These are phyloP conservation scores for Papilio elwesi DNA, from an alignment of 2,888 invertebrate species.

Conservation along the genomic window DNA sequence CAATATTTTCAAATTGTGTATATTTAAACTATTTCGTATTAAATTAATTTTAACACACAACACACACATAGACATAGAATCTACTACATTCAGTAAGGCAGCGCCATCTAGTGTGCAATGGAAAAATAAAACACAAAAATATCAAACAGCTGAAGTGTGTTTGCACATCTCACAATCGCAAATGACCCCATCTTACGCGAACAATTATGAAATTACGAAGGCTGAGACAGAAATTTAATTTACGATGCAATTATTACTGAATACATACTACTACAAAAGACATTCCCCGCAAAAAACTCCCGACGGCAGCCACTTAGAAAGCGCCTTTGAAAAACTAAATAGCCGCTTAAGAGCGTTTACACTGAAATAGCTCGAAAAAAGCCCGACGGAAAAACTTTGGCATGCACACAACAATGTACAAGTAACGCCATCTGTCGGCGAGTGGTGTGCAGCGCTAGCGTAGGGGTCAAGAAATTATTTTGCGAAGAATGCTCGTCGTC, in stretches of 20 bases:
- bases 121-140: slow-evolving; percentile 34
- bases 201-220: slow-evolving; percentile 70
- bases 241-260: slow-evolving; percentile 74
- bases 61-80: too few relatives aligned
- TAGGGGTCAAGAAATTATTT: slow-evolving; percentile 76
- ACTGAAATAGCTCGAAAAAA: slow-evolving; percentile 75
- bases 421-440: slow-evolving; percentile 79
- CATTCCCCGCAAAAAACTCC: slow-evolving; percentile 68
- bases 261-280: slow-evolving; percentile 73
- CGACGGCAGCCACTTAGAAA: slow-evolving; percentile 76
- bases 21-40: not conserved
- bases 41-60: not conserved
- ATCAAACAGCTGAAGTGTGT: slow-evolving; percentile 30
- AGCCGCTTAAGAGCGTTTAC: slow-evolving; percentile 79
- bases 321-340: slow-evolving; percentile 81
- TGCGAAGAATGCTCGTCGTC: slow-evolving; percentile 71
- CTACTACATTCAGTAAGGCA: slow-evolving; percentile 39
- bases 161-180: slow-evolving; percentile 36
- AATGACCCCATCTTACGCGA: slow-evolving; percentile 51
- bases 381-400: slow-evolving; percentile 63
- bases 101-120: slow-evolving; percentile 51
- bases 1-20: not conserved
- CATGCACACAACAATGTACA: slow-evolving; percentile 72
- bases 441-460: slow-evolving; percentile 68
- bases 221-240: slow-evolving; percentile 68